Conservation (phyloP, 2,113 vertebrate species). For the Crotophaga sulcirostris region DNA sequence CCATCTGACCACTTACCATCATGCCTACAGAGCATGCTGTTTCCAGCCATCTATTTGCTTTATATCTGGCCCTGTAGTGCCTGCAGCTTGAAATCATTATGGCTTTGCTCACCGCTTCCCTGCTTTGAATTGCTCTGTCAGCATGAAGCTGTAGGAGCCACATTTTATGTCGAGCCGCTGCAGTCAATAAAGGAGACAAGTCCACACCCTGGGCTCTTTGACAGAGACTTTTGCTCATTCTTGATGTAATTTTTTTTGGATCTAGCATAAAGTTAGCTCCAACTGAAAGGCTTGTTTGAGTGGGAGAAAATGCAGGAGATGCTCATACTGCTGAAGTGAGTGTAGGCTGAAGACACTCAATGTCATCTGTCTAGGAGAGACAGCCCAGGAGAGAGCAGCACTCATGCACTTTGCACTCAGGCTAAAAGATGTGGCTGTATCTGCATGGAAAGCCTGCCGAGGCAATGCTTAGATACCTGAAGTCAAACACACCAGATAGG, state of each 20-base stretch:
- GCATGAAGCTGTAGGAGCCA: not conserved
- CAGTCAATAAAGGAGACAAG: not conserved
- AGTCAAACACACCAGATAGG: not conserved
- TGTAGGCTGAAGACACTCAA: accelerated
- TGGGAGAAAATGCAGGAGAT: not conserved
- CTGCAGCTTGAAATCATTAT: not conserved
- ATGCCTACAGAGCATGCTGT: not conserved
- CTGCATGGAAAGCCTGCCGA: not conserved
- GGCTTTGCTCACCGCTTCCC: not conserved
- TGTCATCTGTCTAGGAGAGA: not conserved
- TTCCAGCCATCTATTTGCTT: not conserved
- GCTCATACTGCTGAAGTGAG: not conserved
- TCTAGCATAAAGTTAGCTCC: not conserved
- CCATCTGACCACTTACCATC: not conserved
- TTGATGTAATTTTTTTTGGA: not conserved
- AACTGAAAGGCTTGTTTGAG: not conserved
- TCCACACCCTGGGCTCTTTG: not conserved
- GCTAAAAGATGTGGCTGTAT: not conserved
- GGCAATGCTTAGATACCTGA: not conserved
- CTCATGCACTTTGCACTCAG: not conserved
- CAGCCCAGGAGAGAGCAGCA: not conserved
- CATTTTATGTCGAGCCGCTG: not conserved
- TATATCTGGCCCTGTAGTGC: not conserved
- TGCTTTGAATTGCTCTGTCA: not conserved
- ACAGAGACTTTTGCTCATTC: not conserved